A percentile compares a stretch with the other conserved stretches of the same genome.
Conservation (phyloP, 2,113 vertebrate species). For the Leiothrix lutea region DNA sequence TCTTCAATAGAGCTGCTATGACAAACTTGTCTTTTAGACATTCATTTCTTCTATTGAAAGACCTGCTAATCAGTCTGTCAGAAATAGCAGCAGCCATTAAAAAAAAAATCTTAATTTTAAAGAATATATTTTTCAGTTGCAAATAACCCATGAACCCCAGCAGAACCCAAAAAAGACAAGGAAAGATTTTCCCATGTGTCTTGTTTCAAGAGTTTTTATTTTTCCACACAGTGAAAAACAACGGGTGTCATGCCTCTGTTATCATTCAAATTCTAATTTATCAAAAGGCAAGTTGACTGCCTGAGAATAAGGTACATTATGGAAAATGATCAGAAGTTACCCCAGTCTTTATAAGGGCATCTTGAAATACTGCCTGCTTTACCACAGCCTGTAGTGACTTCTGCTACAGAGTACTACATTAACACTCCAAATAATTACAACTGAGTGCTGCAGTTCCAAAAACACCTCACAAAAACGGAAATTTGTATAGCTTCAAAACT, state of each 20-base stretch:
- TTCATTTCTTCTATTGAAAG: background rate
- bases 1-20: conserved; percentile 35
- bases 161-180: background rate
- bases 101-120: background rate
- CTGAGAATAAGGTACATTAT: background rate
- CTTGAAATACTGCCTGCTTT: background rate
- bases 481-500: background rate
- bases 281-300: background rate
- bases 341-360: background rate
- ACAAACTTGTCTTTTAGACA: conserved; percentile 44
- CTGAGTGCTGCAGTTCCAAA: background rate
- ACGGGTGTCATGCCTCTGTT: background rate
- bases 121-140: background rate
- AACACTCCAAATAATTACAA: background rate
- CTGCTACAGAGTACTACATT: background rate
- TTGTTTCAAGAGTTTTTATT: background rate
- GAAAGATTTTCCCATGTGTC: background rate
- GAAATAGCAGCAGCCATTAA: conserved; percentile 12
- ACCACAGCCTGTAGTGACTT: background rate
- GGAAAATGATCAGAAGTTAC: background rate
- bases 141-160: background rate
- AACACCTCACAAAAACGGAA: background rate
- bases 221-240: background rate
- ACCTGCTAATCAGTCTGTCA: conserved; percentile 33
- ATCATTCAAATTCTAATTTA: background rate